A percentile compares a stretch with the other conserved stretches of the same genome.
Evolutionary conservation across 2,113 vertebrate species (phyloP).

Genomic region (Anser cygnoides): DNA sequence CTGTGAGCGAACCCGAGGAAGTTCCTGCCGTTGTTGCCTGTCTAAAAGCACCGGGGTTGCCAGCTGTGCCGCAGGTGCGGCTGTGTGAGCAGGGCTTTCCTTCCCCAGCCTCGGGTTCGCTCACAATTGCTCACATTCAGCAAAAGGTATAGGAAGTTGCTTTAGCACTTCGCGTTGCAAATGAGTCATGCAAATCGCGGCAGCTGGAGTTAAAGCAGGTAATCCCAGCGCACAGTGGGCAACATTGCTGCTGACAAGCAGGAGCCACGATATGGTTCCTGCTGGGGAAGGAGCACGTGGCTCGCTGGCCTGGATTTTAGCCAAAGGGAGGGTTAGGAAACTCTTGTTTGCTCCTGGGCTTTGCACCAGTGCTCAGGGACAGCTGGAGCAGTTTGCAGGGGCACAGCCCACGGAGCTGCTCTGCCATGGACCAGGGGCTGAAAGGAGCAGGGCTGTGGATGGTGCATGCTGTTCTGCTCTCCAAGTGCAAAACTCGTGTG

Average conservation of each 20-base stretch:
- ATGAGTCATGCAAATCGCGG: constrained; percentile 49
- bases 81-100: constrained; percentile 7
- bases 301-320: not conserved
- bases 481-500: not conserved
- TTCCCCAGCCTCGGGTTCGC: not conserved
- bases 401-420: not conserved
- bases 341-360: not conserved
- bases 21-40: not conserved
- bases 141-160: constrained; percentile 17
- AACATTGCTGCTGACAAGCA: not conserved
- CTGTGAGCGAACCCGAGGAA: not conserved
- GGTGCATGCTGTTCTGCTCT: not conserved
- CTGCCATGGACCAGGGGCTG: not conserved
- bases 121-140: constrained; percentile 1
- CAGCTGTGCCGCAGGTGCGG: not conserved
- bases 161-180: constrained; percentile 20
- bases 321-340: not conserved
- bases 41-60: not conserved
- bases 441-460: not conserved
- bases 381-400: not conserved
- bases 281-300: not conserved
- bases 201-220: constrained; percentile 39
- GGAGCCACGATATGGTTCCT: not conserved
- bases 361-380: not conserved
- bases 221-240: not conserved